phyloP scores from a whole-genome alignment of 2,888 invertebrate species.

The Cheiracanthium punctorium region DNA sequence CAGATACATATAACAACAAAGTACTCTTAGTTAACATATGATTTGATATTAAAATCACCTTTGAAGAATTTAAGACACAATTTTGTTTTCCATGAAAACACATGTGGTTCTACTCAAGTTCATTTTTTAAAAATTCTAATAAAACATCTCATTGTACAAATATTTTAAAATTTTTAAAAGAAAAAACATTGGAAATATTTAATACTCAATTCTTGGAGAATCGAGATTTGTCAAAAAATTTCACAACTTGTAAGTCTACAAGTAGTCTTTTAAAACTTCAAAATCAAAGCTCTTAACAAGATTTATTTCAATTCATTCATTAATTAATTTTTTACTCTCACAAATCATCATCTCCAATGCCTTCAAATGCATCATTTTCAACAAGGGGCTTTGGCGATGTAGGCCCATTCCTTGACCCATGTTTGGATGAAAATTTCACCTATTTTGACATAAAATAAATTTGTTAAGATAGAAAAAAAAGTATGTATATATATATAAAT shows the following conservation, averaged over 20 bases:
- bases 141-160: background rate
- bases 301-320: too few species aligned
- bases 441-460: too few species aligned
- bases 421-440: slow-evolving; percentile 58
- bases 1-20: slow-evolving; percentile 12
- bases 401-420: slow-evolving; percentile 52
- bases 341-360: slow-evolving; percentile 93
- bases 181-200: slow-evolving; percentile 15
- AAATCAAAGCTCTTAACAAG: background rate
- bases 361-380: slow-evolving; percentile 94
- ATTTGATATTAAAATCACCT: background rate
- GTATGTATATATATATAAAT: too few species aligned
- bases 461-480: background rate
- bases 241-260: background rate
- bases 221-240: background rate
- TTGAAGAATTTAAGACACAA: background rate
- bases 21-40: background rate
- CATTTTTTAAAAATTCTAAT: background rate
- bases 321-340: slow-evolving; percentile 73
- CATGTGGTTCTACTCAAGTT: background rate
- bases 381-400: slow-evolving; percentile 76
- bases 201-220: background rate
- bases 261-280: background rate
- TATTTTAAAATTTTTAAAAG: slow-evolving; percentile 1
- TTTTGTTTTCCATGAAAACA: background rate